Percentiles rank a stretch among this genome's conserved stretches.
These are phyloP conservation scores for Heliconius sara DNA, from an alignment of 2,888 invertebrate species.

Conservation along the genomic window DNA sequence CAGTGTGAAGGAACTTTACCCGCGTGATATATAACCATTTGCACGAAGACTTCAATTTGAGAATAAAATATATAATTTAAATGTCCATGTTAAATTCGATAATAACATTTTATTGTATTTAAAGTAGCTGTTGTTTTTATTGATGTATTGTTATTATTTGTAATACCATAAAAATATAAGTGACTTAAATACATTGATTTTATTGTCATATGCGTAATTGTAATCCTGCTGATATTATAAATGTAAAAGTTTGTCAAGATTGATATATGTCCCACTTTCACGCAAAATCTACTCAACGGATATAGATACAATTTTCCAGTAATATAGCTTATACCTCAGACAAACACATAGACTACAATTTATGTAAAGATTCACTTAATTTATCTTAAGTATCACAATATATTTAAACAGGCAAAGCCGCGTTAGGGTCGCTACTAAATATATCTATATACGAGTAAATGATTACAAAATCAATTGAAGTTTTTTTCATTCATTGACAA, in stretches of 20 bases:
- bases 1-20: conserved; percentile 36
- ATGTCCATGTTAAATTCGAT: neutral
- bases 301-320: too few species aligned
- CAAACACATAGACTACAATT: too few species aligned
- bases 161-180: neutral
- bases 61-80: neutral
- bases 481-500: conserved; percentile 1
- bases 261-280: too few species aligned
- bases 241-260: too few species aligned
- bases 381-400: too few species aligned
- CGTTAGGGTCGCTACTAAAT: too few species aligned
- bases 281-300: too few species aligned
- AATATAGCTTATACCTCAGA: too few species aligned
- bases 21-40: conserved; percentile 16
- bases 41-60: neutral
- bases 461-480: neutral
- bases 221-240: neutral
- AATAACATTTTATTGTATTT: neutral
- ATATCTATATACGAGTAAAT: neutral
- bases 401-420: too few species aligned
- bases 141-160: neutral
- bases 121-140: neutral
- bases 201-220: neutral
- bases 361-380: too few species aligned
- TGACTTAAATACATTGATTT: neutral